Percentiles rank a stretch among this genome's conserved stretches.
Conservation (phyloP, 2,888 invertebrate genomes). For the Amblyjoppa fuscipennis region DNA sequence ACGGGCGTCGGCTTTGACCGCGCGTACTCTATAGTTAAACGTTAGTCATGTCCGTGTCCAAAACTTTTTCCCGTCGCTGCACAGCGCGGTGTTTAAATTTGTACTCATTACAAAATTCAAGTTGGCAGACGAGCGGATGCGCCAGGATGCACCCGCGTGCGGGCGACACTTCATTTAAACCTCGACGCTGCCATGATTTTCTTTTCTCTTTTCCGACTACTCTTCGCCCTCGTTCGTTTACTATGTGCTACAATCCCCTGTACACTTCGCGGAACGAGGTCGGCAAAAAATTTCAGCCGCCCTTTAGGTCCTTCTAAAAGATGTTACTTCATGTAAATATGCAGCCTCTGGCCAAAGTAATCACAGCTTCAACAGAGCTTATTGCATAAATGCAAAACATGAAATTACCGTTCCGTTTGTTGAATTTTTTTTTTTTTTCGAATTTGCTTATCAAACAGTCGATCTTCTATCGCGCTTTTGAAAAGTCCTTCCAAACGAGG, state of each 20-base stretch:
- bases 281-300: conserved; percentile 64
- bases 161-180: conserved; percentile 71
- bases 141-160: conserved; percentile 72
- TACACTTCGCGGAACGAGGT: background rate
- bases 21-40: conserved; percentile 31
- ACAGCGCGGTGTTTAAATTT: conserved; percentile 62
- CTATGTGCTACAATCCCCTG: background rate
- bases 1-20: background rate
- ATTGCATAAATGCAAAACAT: conserved; percentile 6
- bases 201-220: conserved; percentile 43
- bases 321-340: conserved; percentile 61
- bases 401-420: background rate
- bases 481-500: too few species aligned
- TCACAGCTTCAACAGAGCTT: background rate
- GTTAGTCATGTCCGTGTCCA: conserved; percentile 20
- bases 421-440: background rate
- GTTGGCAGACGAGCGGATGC: conserved; percentile 50
- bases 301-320: conserved; percentile 44
- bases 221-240: background rate
- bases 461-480: too few species aligned
- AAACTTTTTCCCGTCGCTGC: conserved; percentile 47
- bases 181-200: conserved; percentile 54
- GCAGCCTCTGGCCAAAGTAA: conserved; percentile 25
- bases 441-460: too few species aligned
- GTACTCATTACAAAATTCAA: conserved; percentile 63